Conservation (phyloP, 2,113 vertebrate genomes). For the Conger conger region DNA sequence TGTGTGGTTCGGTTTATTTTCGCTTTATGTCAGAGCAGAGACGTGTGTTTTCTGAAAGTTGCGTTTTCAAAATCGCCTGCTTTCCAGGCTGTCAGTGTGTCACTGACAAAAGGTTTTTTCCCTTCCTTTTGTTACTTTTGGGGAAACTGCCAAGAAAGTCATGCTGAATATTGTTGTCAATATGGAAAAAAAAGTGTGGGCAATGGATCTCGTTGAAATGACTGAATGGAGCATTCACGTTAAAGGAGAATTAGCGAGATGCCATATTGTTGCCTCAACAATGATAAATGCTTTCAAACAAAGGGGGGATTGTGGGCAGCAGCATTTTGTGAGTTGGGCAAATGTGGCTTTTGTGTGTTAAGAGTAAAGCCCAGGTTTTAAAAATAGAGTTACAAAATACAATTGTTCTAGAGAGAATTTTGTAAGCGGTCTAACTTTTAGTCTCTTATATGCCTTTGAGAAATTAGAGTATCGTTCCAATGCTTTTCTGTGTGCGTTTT, state of each 20-base stretch:
- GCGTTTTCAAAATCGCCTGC: constrained; percentile 1
- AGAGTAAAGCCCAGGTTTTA: constrained; percentile 18
- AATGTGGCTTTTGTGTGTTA: constrained; percentile 34
- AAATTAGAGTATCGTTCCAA: neutral
- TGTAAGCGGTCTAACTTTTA: neutral
- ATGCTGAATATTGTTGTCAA: constrained; percentile 37
- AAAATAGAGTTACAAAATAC: constrained; percentile 22
- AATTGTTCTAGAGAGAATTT: constrained; percentile 19
- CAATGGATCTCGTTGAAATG: constrained; percentile 36
- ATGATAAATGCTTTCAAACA: constrained; percentile 43
- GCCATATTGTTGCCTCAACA: constrained; percentile 44
- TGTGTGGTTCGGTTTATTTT: neutral
- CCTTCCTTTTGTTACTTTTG: constrained; percentile 30
- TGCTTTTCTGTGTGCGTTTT: constrained; percentile 11
- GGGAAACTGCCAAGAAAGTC: constrained; percentile 45
- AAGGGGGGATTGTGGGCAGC: constrained; percentile 35
- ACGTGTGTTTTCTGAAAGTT: constrained; percentile 1
- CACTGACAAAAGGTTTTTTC: constrained; percentile 12
- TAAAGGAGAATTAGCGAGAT: constrained; percentile 48
- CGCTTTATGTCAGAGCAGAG: neutral
- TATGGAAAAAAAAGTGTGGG: constrained; percentile 34
- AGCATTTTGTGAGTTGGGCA: constrained; percentile 33
- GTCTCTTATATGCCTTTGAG: constrained; percentile 9
- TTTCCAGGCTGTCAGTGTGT: constrained; percentile 17
- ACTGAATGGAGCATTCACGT: constrained; percentile 46